A percentile compares a stretch with the other conserved stretches of the same genome.
phyloP scores from a whole-genome alignment of 2,113 vertebrate species.

The Ciconia stormi region DNA sequence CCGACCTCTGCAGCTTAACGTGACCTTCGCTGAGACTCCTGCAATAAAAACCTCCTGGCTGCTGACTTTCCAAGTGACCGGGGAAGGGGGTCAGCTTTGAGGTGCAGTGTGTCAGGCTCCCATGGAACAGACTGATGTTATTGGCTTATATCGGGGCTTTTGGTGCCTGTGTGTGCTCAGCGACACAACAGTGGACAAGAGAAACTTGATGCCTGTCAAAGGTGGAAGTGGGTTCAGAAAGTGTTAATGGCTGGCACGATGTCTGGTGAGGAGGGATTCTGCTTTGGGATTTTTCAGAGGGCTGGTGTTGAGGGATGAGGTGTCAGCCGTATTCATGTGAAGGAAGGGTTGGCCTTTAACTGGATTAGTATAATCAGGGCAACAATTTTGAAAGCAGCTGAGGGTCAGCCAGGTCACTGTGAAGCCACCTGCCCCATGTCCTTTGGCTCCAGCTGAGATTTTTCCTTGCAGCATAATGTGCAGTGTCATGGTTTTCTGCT shows the following conservation, averaged over 20 bases:
- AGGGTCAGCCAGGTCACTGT: not conserved
- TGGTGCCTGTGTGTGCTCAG: not conserved
- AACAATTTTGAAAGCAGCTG: constrained; percentile 21
- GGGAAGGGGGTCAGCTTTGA: not conserved
- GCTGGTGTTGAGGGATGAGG: not conserved
- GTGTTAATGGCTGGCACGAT: not conserved
- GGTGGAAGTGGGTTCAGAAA: not conserved
- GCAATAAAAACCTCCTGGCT: not conserved
- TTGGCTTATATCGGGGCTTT: not conserved
- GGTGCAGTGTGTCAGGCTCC: not conserved
- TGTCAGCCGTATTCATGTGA: not conserved
- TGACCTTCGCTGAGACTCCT: not conserved
- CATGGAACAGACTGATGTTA: not conserved
- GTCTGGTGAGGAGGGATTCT: not conserved
- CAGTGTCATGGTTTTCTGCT: not conserved
- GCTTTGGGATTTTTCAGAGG: not conserved
- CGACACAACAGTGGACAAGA: fast-evolving
- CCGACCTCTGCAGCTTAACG: not conserved
- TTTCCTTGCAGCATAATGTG: not conserved
- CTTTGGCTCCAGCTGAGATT: not conserved
- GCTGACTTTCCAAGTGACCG: not conserved
- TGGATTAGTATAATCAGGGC: constrained; percentile 23
- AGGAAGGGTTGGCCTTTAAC: constrained; percentile 8
- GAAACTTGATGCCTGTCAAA: not conserved
- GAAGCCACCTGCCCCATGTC: constrained; percentile 7